Evolutionary conservation across 2,888 invertebrate species (phyloP), one percentile per base, ranked within the genome.

Genomic region (Chaetogeoica ovagalla): DNA sequence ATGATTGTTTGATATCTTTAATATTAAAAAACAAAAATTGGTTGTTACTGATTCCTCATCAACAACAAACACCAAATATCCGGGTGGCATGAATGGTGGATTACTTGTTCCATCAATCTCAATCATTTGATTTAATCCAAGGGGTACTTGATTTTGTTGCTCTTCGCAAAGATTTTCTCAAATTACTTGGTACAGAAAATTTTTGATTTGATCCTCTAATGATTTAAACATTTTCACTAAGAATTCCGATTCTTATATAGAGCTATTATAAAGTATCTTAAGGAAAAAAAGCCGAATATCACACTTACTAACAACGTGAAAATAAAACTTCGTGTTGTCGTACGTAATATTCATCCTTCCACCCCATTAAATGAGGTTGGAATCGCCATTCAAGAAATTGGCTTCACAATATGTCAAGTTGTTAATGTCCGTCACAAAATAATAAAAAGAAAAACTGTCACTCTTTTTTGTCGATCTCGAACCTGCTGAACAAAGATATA

Each of bases 391-490:
- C 39, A 73, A 37, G 62, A 73, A 59, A 52, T 73, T 39, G 62
- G 73, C 62, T 62, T 43, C 48, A 48, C 59, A 19, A 62, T 73
- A 8, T n/a, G 73, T 43, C 37, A 73, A 43, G 73, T 63, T 39
- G 72, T n/a, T 57, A 72, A 72, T 72, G 39, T 72, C 52, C 55
- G 72, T 59, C 72, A 72, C 37, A 30, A 59, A 59, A 59, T 13
- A 57, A 72, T 59, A n/a, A 48, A 48, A 48, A 48, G 11, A 48
- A 48, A 48, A 9, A 7, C n/a, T 48, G 48, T 11, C 48, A 48
- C 11, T 48, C 48, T 48, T 48, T 48, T 48, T 48, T 48, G 48
- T 48, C 48, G 48, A 48, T 48, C 48, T 48, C n/a, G 59, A 55
- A 30, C 71, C 57, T 3, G 57, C 52, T n/a, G 57, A 48, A 48